A percentile compares a stretch with the other conserved stretches of the same genome.
These are phyloP conservation scores for Zhengitettix transpicula DNA, from an alignment of 2,888 invertebrate genomes.

Conservation along the genomic window DNA sequence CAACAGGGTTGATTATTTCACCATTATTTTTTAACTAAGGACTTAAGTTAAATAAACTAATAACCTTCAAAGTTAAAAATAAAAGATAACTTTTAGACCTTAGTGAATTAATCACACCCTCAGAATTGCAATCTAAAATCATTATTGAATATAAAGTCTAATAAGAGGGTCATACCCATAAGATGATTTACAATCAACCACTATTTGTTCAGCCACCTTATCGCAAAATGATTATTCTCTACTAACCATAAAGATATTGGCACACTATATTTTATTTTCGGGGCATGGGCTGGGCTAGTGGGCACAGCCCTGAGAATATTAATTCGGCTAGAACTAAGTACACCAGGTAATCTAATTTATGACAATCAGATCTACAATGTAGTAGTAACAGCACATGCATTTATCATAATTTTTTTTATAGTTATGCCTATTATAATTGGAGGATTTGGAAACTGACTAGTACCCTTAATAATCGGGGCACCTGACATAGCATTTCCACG, in stretches of 20 bases:
- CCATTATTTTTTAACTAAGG: neutral
- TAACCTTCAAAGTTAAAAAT: neutral
- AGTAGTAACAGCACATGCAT: neutral
- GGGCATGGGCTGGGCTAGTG: slow-evolving; percentile 49
- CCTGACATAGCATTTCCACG: neutral
- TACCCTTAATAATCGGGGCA: neutral
- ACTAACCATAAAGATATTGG: slow-evolving; percentile 66
- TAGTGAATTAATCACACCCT: slow-evolving; percentile 4
- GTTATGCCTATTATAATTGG: neutral
- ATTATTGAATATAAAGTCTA: slow-evolving; percentile 11
- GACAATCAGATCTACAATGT: neutral
- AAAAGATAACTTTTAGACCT: neutral
- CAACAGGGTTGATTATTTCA: neutral
- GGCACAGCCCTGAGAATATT: slow-evolving; percentile 51
- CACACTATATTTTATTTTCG: slow-evolving; percentile 51
- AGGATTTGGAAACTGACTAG: neutral
- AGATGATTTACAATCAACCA: no score
- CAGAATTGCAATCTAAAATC: neutral
- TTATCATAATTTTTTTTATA: slow-evolving; percentile 18
- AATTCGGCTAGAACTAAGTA: slow-evolving; percentile 56
- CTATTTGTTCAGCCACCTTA: neutral
- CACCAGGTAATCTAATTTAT: slow-evolving; percentile 45
- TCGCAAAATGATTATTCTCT: slow-evolving; percentile 46
- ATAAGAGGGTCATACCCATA: neutral
- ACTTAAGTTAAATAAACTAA: no score